Evolutionary conservation across 2,113 vertebrate genomes (phyloP).

Genomic region (Tetraodon nigroviridis): DNA sequence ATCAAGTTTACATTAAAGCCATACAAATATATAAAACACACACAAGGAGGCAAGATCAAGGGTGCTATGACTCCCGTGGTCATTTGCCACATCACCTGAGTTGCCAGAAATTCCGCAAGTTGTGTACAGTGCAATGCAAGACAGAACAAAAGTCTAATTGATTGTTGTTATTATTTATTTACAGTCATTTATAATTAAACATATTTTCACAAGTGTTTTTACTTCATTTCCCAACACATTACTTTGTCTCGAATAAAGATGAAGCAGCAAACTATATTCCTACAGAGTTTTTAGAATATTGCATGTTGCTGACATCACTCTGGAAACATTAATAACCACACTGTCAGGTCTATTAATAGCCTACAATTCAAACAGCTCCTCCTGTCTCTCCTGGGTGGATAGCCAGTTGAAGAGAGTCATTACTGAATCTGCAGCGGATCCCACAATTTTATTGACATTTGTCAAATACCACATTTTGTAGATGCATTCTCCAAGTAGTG

Average conservation of each 20-base stretch:
- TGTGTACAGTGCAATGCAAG: background rate
- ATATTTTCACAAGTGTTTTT: background rate
- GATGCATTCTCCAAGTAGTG: constrained; percentile 45
- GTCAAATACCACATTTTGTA: constrained; percentile 72
- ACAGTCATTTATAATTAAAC: constrained; percentile 7
- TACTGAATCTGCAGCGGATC: constrained; percentile 40
- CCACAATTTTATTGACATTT: constrained; percentile 43
- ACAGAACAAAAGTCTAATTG: constrained; percentile 8
- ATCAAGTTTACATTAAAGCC: too few relatives aligned
- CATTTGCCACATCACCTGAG: too few relatives aligned
- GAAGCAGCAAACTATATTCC: background rate
- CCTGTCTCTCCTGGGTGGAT: constrained; percentile 56
- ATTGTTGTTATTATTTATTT: constrained; percentile 34
- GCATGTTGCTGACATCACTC: background rate
- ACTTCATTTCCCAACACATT: background rate
- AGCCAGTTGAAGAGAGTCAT: constrained; percentile 56
- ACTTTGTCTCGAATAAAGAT: background rate
- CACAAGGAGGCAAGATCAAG: too few relatives aligned
- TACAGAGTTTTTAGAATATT: background rate
- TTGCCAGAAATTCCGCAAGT: too few relatives aligned
- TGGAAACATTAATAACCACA: constrained; percentile 1
- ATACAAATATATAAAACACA: too few relatives aligned
- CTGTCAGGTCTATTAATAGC: background rate
- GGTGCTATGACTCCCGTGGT: too few relatives aligned
- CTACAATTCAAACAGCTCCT: constrained; percentile 66